These are phyloP conservation scores for Hyposmocoma kahamanoa DNA, from an alignment of 1,140 invertebrate species.

Conservation along the genomic window DNA sequence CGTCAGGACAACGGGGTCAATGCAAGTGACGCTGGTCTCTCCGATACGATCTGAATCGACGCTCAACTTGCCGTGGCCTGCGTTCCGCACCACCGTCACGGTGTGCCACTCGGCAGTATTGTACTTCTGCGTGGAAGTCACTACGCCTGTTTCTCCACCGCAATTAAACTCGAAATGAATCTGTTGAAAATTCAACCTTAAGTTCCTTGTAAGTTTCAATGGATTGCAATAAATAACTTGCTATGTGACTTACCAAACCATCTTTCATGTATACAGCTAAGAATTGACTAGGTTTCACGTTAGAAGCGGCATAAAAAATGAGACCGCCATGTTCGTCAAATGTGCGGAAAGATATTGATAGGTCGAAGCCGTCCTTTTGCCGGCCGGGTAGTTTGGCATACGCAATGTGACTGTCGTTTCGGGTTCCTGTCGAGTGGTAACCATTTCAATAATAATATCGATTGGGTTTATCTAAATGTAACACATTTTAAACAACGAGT, in stretches of 20 bases:
- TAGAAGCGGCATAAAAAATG: constrained; percentile 85
- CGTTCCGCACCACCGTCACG: constrained; percentile 76
- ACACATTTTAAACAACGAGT: too few species aligned
- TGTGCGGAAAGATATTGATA: constrained; percentile 90
- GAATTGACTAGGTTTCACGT: constrained; percentile 81
- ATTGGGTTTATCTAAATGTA: too few species aligned
- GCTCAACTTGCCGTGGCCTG: constrained; percentile 77
- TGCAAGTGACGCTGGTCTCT: constrained; percentile 58
- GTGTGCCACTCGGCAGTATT: constrained; percentile 94
- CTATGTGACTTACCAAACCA: constrained; percentile 77
- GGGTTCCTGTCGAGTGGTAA: constrained; percentile 70
- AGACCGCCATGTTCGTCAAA: constrained; percentile 83
- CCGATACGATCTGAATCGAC: constrained; percentile 78
- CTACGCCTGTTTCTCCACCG: constrained; percentile 78
- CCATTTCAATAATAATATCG: background rate
- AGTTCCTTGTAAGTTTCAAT: background rate
- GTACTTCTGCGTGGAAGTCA: constrained; percentile 76
- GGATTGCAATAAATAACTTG: background rate
- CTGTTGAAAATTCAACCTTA: constrained; percentile 20
- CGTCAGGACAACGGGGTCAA: constrained; percentile 76
- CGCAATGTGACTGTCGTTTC: constrained; percentile 83
- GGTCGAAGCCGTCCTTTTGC: constrained; percentile 80
- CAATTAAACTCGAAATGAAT: constrained; percentile 68
- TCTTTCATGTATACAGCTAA: constrained; percentile 87
- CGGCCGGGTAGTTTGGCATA: constrained; percentile 77